Base-by-base conservation (phyloP, 2,113 vertebrate genomes). In the Lamprotornis superbus region DNA sequence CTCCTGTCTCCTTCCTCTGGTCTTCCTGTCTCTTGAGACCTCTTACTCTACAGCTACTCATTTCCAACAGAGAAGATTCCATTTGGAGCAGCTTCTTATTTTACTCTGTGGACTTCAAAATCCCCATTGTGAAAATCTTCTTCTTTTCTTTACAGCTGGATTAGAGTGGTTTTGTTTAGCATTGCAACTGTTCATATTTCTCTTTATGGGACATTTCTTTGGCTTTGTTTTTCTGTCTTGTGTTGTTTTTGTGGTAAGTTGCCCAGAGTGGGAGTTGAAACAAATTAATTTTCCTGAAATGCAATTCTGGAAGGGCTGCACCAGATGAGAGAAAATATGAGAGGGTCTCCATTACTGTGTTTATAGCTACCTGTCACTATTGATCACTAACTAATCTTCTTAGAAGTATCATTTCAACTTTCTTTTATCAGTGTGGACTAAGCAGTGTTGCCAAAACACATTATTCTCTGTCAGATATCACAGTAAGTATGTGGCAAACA, bases 231-330 rank as follows among this genome's bases (percentile, higher is more conserved):
- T 27, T n/a, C 49, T 57, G 22, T 90, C 35, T 89, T 25, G 24
- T 61, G 52, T 89, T 87, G 56, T 63, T 95, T 95, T 92, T 78
- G 39, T 89, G 89, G 59, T 89, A 95, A 83, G 57, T 95, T 95
- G 46, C 65, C 91, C 73, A 84, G 59, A 96, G 37, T 95, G 33
- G 90, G 93, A 93, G 53, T 71, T 90, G 60, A 63, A 94, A 81
- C 63, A 97, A 91, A 96, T 97, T 79, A 39, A 79, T 97, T 97
- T 97, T 94, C 61, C 73, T 90, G 82, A 92, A 94, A 93, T 88
- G 46, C 60, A 85, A 31, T 92, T 96, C 89, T 93, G 74, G 95
- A 89, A 87, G 57, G 65, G 39, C 67, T 92, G 10, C 57, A 89
- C 63, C 56, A 86, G 70, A 65, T 73, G 84, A 91, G 81, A 92